Base-by-base conservation (phyloP, 2,797 vertebrate genomes). In the Arctocebus calabarensis region DNA sequence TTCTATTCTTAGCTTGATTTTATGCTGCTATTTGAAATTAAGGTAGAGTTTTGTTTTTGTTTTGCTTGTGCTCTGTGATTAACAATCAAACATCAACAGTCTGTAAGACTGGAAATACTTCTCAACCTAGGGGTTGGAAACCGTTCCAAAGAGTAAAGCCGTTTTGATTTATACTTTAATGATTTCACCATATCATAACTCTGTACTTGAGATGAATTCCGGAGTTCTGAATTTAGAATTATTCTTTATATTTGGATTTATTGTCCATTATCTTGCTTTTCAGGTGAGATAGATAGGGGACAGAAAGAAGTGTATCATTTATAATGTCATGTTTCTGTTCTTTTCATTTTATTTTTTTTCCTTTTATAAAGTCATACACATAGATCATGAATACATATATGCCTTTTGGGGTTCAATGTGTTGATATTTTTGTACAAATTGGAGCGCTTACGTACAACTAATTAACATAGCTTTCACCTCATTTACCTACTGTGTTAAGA, bases 151-250 rank as follows among this genome's bases (percentile, higher is more conserved):
- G 40, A 59, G 13, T 85, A 70, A 68, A 93, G 32, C 14, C 40
- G 55, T 57, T 86, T 93, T 59, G 23, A 37, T 88, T 85, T 68
- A 45, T 78, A 52, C 40, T 77, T 85, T 55, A 84, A 48, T 94
- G 57, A 79, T 64, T 87, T 34, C 25, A 22, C 82, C 27, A 64
- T 43, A 82, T 82, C 70, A 12, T 75, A 68, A 45, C 40, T 84
- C 12, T 88, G 14, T 34, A 7, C 34, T 81, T 82, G 70, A 94
- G 75, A 43, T 57, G 55, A 92, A 91, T 55, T 92, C 9, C 37
- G 68, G 29, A 88, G 81, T 74, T 86, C n/a, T 93, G 95, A 61
- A 83, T 93, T 96, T 95, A 96, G 40, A 85, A 92, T 92, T 77
- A 68, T 22, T 79, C 19, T 75, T 85, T 94, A n/a, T 89, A 89